Evolutionary conservation across 2,888 invertebrate genomes (phyloP).

Genomic region (Celastrina argiolus): DNA sequence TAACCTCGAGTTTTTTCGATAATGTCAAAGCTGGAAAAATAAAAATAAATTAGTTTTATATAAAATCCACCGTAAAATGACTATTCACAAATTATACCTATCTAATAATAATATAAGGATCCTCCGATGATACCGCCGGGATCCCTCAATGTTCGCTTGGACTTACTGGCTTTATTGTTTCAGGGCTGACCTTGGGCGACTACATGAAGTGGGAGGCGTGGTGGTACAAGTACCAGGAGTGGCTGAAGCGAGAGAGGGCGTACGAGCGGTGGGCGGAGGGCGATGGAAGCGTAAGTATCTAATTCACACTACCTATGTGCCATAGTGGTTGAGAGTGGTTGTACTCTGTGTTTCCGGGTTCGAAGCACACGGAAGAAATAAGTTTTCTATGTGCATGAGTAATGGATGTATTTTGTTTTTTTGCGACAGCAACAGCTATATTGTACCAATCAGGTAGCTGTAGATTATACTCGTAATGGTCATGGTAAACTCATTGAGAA

Average conservation of each 20-base stretch:
- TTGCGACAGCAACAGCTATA: too few species aligned
- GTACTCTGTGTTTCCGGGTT: too few species aligned
- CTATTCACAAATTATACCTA: too few species aligned
- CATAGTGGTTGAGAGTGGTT: too few species aligned
- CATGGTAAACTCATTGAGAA: too few species aligned
- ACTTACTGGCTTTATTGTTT: not conserved
- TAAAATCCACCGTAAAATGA: too few species aligned
- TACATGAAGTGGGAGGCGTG: conserved; percentile 96
- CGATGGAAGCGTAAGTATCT: conserved; percentile 41
- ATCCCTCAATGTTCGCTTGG: not conserved
- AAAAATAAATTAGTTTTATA: not conserved
- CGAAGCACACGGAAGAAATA: too few species aligned
- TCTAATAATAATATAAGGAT: not conserved
- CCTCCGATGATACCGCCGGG: not conserved
- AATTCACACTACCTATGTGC: not conserved
- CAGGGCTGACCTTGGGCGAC: conserved; percentile 83
- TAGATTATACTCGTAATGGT: too few species aligned
- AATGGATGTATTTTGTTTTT: too few species aligned
- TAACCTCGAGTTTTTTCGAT: not conserved
- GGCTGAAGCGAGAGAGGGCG: conserved; percentile 89
- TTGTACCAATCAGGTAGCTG: too few species aligned
- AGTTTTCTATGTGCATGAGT: too few species aligned
- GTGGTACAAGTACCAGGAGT: conserved; percentile 96
- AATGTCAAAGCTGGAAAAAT: conserved; percentile 1
- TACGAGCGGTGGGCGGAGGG: conserved; percentile 84